Base-by-base conservation (phyloP, 2,797 vertebrate species). In the Mionectes olivaceus region DNA sequence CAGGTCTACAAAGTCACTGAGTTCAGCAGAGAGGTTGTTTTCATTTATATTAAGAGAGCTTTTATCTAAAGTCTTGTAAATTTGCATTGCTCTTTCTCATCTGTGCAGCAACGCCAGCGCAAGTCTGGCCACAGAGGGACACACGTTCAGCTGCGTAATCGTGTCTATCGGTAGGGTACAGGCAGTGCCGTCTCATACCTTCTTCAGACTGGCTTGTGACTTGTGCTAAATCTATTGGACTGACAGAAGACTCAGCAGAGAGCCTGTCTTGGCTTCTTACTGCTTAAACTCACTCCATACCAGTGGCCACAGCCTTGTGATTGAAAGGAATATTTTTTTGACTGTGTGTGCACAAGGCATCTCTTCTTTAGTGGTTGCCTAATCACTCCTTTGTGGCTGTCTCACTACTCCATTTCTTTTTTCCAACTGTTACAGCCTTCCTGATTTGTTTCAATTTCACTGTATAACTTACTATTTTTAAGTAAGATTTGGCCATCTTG, bases 131-230 rank as follows among this genome's bases (percentile, higher is more conserved):
- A 1, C 22, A 30, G 55, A 79, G 27, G 35, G 28, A 59, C 1
- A 0, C 0, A 0, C 0, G 4, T 53, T 27, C 28, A 11, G 65
- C 16, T 2, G 27, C 27, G 19, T 70, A 5, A 23, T 25, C 1
- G 0, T 21, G 2, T 10, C 0, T 7, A 3, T 47, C 39, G 3
- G 2, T 9, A 56, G 46, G 28, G 23, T 35, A 81, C 0, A 1
- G 35, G 16, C 78, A 56, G 37, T 44, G 39, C 21, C 13, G 2
- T 18, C 76, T 65, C 59, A 18, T 13, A 15, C 44, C 52, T 2
- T 0, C 53, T 41, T 39, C 49, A 33, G 4, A 13, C 52, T 49
- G 47, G 32, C 52, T 60, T 55, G 60, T 49, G 19, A 14, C 52
- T 47, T 71, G 32, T 55, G 32, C 39, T 67, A 6, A 25, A 27